Conservation (phyloP, 2,888 invertebrate species). For the Leptinotarsa tumamoca region DNA sequence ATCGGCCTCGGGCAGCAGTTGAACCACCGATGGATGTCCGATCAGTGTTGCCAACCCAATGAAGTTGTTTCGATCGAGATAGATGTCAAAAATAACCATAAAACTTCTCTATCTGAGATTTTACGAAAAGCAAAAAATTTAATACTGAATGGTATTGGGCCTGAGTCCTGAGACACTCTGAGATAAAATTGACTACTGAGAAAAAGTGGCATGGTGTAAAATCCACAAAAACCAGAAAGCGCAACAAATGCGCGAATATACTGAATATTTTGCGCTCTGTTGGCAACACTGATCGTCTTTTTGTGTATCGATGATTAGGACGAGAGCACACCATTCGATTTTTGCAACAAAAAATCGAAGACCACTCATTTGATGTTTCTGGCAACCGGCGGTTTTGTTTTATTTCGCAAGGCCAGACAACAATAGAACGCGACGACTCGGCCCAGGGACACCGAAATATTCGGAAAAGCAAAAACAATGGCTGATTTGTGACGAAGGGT, state of each 20-base stretch:
- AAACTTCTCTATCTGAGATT: too few relatives aligned
- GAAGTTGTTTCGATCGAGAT: too few relatives aligned
- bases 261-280: too few relatives aligned
- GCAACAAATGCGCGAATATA: too few relatives aligned
- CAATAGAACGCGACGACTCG: constrained; percentile 4
- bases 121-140: too few relatives aligned
- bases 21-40: constrained; percentile 9
- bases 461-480: constrained; percentile 3
- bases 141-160: too few relatives aligned
- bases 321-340: constrained; percentile 8
- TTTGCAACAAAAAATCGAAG: constrained; percentile 7
- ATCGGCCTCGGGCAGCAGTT: constrained; percentile 22
- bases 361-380: constrained; percentile 15
- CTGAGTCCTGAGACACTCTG: too few relatives aligned
- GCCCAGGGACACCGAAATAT: constrained; percentile 1
- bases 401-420: constrained; percentile 10
- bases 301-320: constrained; percentile 11
- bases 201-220: too few relatives aligned
- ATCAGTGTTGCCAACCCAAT: neutral
- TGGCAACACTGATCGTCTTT: neutral
- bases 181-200: too few relatives aligned
- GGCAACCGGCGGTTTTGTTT: constrained; percentile 11
- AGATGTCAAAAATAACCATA: too few relatives aligned
- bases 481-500: constrained; percentile 19
- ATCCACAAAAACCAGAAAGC: too few relatives aligned